Evolutionary conservation across 2,797 vertebrate species (phyloP), one percentile per base, ranked within the genome.

Genomic region (Microhierax caerulescens): DNA sequence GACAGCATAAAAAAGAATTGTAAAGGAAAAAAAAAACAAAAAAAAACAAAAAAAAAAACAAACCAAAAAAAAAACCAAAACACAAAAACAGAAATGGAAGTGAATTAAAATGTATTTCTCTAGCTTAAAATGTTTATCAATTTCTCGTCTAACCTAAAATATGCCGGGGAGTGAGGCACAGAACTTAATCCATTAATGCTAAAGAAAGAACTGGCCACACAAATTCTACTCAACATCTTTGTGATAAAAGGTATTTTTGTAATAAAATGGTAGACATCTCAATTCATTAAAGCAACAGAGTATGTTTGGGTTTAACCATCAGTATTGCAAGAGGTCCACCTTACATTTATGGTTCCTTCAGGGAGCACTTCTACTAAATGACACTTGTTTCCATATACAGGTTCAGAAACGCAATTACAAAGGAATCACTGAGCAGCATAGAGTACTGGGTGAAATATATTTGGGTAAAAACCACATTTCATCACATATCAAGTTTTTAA

Each of bases 141-240:
- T 81, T 59, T 79, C 36, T 69, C 75, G 22, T 50, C 41, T 56
- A 70, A 37, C n/a, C 27, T 56, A 45, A 50, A 68, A 73, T 54
- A 60, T 18, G 11, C 19, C 25, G 5, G 20, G 8, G 4, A 11
- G 6, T 23, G 12, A 21, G 11, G 8, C 17, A 13, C 1, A 3
- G 30, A 73, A 75, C 41, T 61, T 36, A 41, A 53, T 36, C 51
- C 30, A 41, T 5, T 24, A 54, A 56, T 28, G 23, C 15, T 50
- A 54, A 59, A 53, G 10, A 45, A 61, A 36, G 30, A 68, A n/a
- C 43, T 45, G 60, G 45, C 25, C 28, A 41, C 9, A 3, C 41
- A 88, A 65, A 72, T 50, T 25, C 41, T 50, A 48, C 8, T 47
- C 51, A 75, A 43, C 34, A 56, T n/a, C 13, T 54, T 60, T 47